Percentiles rank a stretch among this genome's conserved stretches.
Conservation (phyloP, 2,888 invertebrate species). For the Biston stratarius region DNA sequence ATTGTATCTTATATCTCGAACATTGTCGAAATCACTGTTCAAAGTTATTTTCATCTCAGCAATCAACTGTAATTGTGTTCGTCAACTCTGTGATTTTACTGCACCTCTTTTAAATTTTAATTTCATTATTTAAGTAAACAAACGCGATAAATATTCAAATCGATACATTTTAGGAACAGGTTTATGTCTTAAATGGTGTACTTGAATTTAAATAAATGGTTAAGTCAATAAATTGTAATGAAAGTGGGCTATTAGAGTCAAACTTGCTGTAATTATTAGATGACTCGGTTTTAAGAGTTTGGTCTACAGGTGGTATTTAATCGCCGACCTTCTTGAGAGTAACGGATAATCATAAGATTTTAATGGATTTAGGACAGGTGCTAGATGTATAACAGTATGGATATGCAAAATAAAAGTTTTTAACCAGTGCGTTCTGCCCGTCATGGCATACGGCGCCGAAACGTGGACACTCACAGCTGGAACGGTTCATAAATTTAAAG, state of each 20-base stretch:
- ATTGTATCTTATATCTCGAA: slow-evolving; percentile 19
- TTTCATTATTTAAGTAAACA: slow-evolving; percentile 71
- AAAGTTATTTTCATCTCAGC: slow-evolving; percentile 19
- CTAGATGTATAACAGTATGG: slow-evolving; percentile 20
- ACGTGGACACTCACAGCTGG: too few species aligned
- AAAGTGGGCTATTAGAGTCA: slow-evolving; percentile 69
- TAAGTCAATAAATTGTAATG: slow-evolving; percentile 67
- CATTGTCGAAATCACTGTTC: slow-evolving; percentile 18
- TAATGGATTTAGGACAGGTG: slow-evolving; percentile 46
- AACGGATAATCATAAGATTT: slow-evolving; percentile 55
- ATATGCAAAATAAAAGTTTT: too few species aligned
- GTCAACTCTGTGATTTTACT: slow-evolving; percentile 48
- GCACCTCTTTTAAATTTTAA: slow-evolving; percentile 55
- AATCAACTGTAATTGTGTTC: slow-evolving; percentile 39
- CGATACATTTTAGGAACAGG: slow-evolving; percentile 53
- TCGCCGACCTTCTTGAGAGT: slow-evolving; percentile 46
- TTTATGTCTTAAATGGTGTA: slow-evolving; percentile 53
- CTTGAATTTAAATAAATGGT: slow-evolving; percentile 70
- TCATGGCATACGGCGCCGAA: too few species aligned
- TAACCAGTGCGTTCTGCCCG: too few species aligned
- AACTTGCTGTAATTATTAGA: slow-evolving; percentile 68
- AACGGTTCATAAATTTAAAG: too few species aligned
- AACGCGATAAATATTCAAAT: slow-evolving; percentile 64
- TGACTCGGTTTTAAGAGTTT: slow-evolving; percentile 46
- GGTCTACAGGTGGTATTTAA: slow-evolving; percentile 78